These are phyloP conservation scores for Trissoscelio sp. DNA, from an alignment of 2,888 invertebrate genomes.

Conservation along the genomic window DNA sequence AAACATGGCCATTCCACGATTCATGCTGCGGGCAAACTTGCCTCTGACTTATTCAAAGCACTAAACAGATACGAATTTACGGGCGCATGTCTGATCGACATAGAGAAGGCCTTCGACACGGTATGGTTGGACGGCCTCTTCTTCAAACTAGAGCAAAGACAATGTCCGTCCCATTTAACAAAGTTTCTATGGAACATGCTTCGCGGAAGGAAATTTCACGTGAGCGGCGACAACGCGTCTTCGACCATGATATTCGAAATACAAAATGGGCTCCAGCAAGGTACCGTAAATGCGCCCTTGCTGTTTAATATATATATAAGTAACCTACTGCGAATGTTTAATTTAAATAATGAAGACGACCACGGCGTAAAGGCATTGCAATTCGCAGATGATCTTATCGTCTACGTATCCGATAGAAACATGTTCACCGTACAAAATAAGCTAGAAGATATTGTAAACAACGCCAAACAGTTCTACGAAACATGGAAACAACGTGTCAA, in stretches of 20 bases:
- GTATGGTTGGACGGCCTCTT: too few relatives aligned
- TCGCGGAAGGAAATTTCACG: too few relatives aligned
- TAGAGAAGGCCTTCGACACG: too few relatives aligned
- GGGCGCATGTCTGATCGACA: not conserved
- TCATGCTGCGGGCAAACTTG: not conserved
- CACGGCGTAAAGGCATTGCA: not conserved
- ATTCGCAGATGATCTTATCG: constrained; percentile 8
- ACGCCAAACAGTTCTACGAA: too few relatives aligned
- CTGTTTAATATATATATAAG: constrained; percentile 27
- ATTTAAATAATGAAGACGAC: not conserved
- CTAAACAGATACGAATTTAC: constrained; percentile 14
- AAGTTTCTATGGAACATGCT: too few relatives aligned
- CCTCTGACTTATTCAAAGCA: not conserved
- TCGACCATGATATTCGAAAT: too few relatives aligned
- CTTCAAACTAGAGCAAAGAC: too few relatives aligned
- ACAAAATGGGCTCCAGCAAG: constrained; percentile 31
- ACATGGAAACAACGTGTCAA: constrained; percentile 66
- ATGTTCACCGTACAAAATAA: not conserved
- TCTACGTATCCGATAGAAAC: not conserved
- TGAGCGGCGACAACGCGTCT: too few relatives aligned
- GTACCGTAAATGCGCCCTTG: constrained; percentile 48
- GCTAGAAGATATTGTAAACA: too few relatives aligned
- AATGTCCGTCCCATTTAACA: too few relatives aligned
- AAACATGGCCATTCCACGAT: constrained; percentile 10
- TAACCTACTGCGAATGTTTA: constrained; percentile 19